A percentile compares a stretch with the other conserved stretches of the same genome.
Conservation (phyloP, 2,113 vertebrate species). For the Sialia sialis region DNA sequence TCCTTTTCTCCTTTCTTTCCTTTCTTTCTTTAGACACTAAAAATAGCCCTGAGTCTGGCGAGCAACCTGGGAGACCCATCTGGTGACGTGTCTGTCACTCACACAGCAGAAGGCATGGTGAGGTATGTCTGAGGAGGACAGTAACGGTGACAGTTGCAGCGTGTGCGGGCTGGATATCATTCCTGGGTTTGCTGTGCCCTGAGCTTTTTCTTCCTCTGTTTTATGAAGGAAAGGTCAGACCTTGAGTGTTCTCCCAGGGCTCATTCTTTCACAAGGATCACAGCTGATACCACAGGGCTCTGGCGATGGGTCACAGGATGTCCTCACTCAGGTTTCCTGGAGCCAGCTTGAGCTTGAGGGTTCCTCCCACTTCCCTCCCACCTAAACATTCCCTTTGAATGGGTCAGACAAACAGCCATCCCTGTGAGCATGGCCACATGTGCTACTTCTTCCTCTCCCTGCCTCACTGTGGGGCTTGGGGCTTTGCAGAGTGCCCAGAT, state of each 20-base stretch:
- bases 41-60: constrained; percentile 87
- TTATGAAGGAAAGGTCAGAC: not conserved
- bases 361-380: not conserved
- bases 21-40: constrained; percentile 81
- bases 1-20: not conserved
- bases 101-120: constrained; percentile 82
- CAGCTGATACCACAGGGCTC: rapidly evolving
- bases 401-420: rapidly evolving
- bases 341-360: not conserved
- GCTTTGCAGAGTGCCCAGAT: not conserved
- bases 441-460: not conserved
- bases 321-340: not conserved
- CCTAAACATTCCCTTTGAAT: not conserved
- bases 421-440: rapidly evolving
- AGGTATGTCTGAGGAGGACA: constrained; percentile 76
- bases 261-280: not conserved
- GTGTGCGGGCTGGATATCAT: not conserved
- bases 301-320: not conserved
- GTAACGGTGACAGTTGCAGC: not conserved
- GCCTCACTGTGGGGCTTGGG: rapidly evolving
- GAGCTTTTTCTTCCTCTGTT: not conserved
- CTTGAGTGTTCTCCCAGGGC: not conserved
- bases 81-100: constrained; percentile 79
- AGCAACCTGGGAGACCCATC: constrained; percentile 88
- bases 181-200: not conserved